Percentiles rank a stretch among this genome's conserved stretches.
Evolutionary conservation across 2,888 invertebrate genomes (phyloP).

Genomic region (Pycnomerus fuliginosus): DNA sequence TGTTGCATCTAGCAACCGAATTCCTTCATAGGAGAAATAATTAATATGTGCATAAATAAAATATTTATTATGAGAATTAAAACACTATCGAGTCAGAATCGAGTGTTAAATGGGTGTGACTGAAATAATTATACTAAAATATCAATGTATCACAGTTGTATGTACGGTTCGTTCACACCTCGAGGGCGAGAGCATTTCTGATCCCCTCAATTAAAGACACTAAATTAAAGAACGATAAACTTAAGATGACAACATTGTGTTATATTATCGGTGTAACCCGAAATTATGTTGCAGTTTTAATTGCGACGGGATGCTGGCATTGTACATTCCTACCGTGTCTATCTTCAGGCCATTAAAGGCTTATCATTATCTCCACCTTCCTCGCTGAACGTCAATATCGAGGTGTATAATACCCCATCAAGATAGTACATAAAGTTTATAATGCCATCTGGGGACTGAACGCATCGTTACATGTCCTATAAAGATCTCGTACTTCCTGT

Average conservation of each 20-base stretch:
- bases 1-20: no score
- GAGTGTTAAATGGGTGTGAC: slow-evolving; percentile 51
- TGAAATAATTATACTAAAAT: slow-evolving; percentile 54
- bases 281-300: slow-evolving; percentile 21
- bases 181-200: slow-evolving; percentile 45
- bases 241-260: slow-evolving; percentile 14
- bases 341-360: slow-evolving; percentile 7
- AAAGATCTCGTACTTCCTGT: no score
- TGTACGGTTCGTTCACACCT: slow-evolving; percentile 47
- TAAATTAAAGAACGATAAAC: slow-evolving; percentile 49
- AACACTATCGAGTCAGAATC: slow-evolving; percentile 43
- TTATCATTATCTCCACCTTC: slow-evolving; percentile 15
- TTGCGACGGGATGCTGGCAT: slow-evolving; percentile 11
- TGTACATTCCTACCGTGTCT: slow-evolving; percentile 17
- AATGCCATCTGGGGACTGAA: no score
- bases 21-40: no score
- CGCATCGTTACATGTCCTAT: no score
- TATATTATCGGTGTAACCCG: slow-evolving; percentile 18
- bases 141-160: slow-evolving; percentile 47
- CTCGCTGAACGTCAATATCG: no score
- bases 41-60: slow-evolving; percentile 25
- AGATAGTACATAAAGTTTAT: no score
- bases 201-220: slow-evolving; percentile 51
- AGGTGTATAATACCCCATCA: no score
- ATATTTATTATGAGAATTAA: slow-evolving; percentile 34